phyloP scores from a whole-genome alignment of 2,113 vertebrate species.

The Tichodroma muraria region DNA sequence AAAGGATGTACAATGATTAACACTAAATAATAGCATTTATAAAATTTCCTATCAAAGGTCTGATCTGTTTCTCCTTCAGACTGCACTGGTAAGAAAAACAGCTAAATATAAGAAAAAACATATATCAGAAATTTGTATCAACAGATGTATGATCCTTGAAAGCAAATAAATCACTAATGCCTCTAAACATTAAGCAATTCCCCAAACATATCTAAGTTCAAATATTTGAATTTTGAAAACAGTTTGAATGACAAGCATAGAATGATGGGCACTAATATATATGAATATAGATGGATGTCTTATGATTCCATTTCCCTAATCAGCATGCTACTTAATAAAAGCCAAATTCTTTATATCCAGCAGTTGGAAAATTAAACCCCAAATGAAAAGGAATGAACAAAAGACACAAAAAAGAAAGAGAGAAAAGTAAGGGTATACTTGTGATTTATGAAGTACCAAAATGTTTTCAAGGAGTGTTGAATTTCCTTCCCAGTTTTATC shows the following conservation, averaged over 20 bases:
- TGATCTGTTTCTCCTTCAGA: background rate
- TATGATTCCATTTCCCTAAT: background rate
- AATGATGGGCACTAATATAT: background rate
- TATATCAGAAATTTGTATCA: background rate
- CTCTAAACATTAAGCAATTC: background rate
- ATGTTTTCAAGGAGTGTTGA: background rate
- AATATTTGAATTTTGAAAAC: background rate
- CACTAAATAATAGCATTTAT: background rate
- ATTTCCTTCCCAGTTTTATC: slow-evolving; percentile 26
- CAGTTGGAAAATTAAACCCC: background rate
- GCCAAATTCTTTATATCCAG: background rate
- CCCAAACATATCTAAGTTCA: background rate
- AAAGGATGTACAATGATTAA: background rate
- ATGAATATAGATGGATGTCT: background rate
- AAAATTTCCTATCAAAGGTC: background rate
- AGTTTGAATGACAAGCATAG: background rate
- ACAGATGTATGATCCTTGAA: background rate
- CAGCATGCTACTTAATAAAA: background rate
- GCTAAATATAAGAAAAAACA: background rate
- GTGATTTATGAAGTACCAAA: slow-evolving; percentile 2
- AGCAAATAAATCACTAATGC: background rate
- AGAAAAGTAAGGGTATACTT: background rate
- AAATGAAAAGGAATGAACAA: background rate
- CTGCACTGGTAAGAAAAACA: background rate
- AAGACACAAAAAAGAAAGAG: background rate